Conservation (phyloP, 2,888 invertebrate genomes). For the Neelides folsomi region DNA sequence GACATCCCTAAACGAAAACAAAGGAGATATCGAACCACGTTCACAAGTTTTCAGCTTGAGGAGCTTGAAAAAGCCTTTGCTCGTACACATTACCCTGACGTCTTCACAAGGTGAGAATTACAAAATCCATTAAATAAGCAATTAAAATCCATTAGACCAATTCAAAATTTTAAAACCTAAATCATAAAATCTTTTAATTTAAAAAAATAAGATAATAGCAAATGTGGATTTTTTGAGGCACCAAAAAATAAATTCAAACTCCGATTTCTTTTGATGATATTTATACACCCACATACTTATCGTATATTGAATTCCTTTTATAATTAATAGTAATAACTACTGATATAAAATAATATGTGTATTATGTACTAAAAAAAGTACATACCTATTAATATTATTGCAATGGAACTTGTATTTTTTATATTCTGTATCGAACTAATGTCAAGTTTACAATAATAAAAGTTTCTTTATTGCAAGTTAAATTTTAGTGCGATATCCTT, state of each 20-base stretch:
- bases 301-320: too few relatives aligned
- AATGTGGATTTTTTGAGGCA: constrained; percentile 1
- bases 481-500: too few relatives aligned
- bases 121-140: neutral
- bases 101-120: constrained; percentile 70
- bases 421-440: too few relatives aligned
- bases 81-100: constrained; percentile 94
- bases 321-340: too few relatives aligned
- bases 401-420: too few relatives aligned
- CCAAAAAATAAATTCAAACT: neutral
- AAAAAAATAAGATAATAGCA: neutral
- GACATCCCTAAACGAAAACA: constrained; percentile 67
- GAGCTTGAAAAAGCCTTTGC: constrained; percentile 94
- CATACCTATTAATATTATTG: too few relatives aligned
- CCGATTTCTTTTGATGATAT: neutral
- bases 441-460: too few relatives aligned
- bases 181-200: neutral
- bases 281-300: neutral
- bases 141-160: neutral
- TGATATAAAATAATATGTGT: too few relatives aligned
- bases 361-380: too few relatives aligned
- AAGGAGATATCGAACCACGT: constrained; percentile 80
- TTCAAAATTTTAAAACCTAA: neutral
- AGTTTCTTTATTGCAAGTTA: too few relatives aligned
- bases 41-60: constrained; percentile 86